Evolutionary conservation across 1,140 invertebrate species (phyloP), one percentile per base, ranked within the genome.

Genomic region (Gryllus bimaculatus): DNA sequence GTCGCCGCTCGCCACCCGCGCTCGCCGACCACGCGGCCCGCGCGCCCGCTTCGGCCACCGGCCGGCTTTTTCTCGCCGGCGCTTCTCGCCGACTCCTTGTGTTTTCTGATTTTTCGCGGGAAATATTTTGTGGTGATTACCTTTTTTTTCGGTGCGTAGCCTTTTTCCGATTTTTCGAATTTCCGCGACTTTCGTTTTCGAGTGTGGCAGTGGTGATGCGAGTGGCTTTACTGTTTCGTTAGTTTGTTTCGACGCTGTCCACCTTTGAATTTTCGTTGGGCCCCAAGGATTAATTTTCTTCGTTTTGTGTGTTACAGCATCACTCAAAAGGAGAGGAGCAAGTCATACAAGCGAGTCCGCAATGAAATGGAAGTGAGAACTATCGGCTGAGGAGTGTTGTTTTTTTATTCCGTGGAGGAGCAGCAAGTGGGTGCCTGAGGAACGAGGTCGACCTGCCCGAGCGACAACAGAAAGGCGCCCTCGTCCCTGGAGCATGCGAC

Each of bases 281-380:
- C 18, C 18, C 10, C 54, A 18, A 66, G 18, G 54, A 66, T 66
- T 66, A 66, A 66, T 66, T 66, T 2, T 10, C 54, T 66, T 66
- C 54, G 54, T 66, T 66, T 66, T 39, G 26, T 39, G 18, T 66
- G 54, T 66, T 66, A 66, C 54, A 66, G 54, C 54, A 66, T 66
- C 54, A 13, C 54, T 66, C 54, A 66, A 66, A 66, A 10, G 18
- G 54, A 66, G 54, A 66, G 10, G 54, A 66, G 54, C 10, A 10
- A 66, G 10, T 66, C 54, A 66, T 66, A 39, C 54, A 18, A 66
- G 54, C 54, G 18, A 13, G 10, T 10, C 54, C 54, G 54, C 54
- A 66, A 66, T 66, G 54, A 66, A 66, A 66, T 66, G 54, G 54
- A 66, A 66, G 54, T 66, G 54, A 66, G 54, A 66, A 66, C 54